Percentiles rank a stretch among this genome's conserved stretches.
Conservation (phyloP, 1,140 invertebrate genomes). For the Cylas formicarius region DNA sequence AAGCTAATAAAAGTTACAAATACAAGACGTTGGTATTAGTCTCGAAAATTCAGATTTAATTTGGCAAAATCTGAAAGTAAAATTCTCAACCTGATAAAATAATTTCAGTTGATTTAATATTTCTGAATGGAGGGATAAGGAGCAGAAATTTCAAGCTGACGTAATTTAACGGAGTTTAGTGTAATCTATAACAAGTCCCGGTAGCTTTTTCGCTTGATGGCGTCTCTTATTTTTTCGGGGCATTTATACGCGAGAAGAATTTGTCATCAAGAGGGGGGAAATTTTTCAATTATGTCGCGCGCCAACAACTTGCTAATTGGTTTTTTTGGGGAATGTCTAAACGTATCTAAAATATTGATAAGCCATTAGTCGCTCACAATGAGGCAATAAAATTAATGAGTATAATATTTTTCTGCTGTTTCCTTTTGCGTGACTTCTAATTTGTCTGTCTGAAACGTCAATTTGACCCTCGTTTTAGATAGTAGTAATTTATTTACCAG, state of each 20-base stretch:
- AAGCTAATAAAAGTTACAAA: too few relatives aligned
- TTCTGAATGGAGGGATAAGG: constrained; percentile 7
- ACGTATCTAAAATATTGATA: constrained; percentile 19
- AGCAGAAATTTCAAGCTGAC: background rate
- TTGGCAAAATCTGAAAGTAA: constrained; percentile 11
- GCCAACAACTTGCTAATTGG: constrained; percentile 22
- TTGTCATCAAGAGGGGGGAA: constrained; percentile 17
- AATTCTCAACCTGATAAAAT: constrained; percentile 7
- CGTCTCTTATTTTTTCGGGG: constrained; percentile 21
- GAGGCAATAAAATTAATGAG: constrained; percentile 12
- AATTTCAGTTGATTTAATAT: constrained; percentile 12
- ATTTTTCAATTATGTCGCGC: constrained; percentile 23
- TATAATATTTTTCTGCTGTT: constrained; percentile 15
- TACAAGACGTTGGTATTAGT: too few relatives aligned
- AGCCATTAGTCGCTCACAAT: constrained; percentile 10
- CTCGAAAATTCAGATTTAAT: too few relatives aligned
- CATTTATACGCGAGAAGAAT: constrained; percentile 15
- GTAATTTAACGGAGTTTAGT: constrained; percentile 23
- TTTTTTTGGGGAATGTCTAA: constrained; percentile 16
- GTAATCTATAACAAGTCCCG: constrained; percentile 25
- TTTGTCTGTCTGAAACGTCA: background rate
- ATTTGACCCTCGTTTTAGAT: too few relatives aligned
- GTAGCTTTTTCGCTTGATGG: constrained; percentile 24
- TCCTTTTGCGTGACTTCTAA: too few relatives aligned
- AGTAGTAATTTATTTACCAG: too few relatives aligned